Conservation (phyloP, 1,140 invertebrate genomes). For the Linepithema humile region DNA sequence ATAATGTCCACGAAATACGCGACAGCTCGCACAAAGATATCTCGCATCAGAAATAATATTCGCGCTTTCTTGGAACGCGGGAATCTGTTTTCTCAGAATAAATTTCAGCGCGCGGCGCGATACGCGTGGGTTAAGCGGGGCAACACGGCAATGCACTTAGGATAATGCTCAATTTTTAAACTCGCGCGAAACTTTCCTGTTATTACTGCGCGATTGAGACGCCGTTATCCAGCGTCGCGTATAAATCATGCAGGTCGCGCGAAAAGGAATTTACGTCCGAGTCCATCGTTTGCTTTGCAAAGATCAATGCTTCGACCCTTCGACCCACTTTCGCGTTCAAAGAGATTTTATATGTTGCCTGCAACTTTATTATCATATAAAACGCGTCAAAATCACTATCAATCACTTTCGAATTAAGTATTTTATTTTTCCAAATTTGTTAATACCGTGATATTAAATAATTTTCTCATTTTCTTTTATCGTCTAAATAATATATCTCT, state of each 20-base stretch:
- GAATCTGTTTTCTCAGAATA: slow-evolving; percentile 32
- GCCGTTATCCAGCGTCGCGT: slow-evolving; percentile 33
- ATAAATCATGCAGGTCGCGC: slow-evolving; percentile 45
- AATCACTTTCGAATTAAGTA: neutral
- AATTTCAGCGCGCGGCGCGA: slow-evolving; percentile 48
- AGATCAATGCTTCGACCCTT: neutral
- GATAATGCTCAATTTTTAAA: slow-evolving; percentile 56
- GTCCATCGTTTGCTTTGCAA: neutral
- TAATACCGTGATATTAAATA: neutral
- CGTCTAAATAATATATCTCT: neutral
- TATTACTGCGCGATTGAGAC: slow-evolving; percentile 40
- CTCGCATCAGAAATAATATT: slow-evolving; percentile 25
- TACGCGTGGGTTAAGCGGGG: slow-evolving; percentile 33
- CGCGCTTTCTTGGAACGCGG: neutral
- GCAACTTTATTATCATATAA: neutral
- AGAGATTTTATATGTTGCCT: neutral
- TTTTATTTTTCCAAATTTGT: neutral
- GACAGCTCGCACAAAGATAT: neutral
- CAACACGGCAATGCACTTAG: slow-evolving; percentile 53
- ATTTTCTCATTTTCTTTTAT: neutral
- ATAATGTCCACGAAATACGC: neutral
- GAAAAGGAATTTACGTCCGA: slow-evolving; percentile 11
- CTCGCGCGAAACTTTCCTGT: slow-evolving; percentile 36
- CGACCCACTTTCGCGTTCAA: neutral
- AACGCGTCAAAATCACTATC: neutral